A percentile compares a stretch with the other conserved stretches of the same genome.
Evolutionary conservation across 2,797 vertebrate genomes (phyloP).

Genomic region (Pseudomugil gertrudae): DNA sequence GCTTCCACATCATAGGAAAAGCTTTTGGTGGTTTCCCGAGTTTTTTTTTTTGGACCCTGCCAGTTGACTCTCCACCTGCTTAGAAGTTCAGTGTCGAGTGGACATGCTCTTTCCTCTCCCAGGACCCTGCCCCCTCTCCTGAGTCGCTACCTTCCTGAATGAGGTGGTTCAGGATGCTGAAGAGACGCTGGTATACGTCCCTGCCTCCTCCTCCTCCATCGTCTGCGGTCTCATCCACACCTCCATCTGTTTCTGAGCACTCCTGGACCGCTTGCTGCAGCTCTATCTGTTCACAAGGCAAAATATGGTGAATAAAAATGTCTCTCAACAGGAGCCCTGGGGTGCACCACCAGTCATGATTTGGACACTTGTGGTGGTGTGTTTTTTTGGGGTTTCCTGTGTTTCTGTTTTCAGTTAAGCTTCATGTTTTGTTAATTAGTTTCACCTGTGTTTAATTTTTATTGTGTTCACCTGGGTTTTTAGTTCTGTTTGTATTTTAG

Average conservation of each 20-base stretch:
- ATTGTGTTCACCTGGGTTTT: too few relatives aligned
- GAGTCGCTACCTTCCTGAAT: conserved; percentile 79
- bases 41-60: neutral
- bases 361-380: too few relatives aligned
- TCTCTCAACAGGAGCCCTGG: neutral
- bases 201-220: conserved; percentile 13
- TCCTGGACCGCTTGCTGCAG: conserved; percentile 87
- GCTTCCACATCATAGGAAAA: neutral
- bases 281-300: conserved; percentile 70
- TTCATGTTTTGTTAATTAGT: too few relatives aligned
- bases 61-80: conserved; percentile 5
- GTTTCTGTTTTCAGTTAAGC: too few relatives aligned
- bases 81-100: conserved; percentile 78
- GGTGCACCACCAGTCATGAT: neutral
- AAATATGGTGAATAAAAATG: too few relatives aligned
- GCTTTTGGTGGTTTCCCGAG: neutral
- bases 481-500: too few relatives aligned
- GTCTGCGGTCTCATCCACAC: neutral
- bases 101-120: conserved; percentile 42
- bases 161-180: conserved; percentile 84
- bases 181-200: conserved; percentile 70
- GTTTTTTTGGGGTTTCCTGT: too few relatives aligned
- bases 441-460: too few relatives aligned
- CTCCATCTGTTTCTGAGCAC: conserved; percentile 79
- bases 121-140: conserved; percentile 36